These are phyloP conservation scores for Mustela lutreola DNA, from an alignment of 2,113 vertebrate genomes.

Conservation along the genomic window DNA sequence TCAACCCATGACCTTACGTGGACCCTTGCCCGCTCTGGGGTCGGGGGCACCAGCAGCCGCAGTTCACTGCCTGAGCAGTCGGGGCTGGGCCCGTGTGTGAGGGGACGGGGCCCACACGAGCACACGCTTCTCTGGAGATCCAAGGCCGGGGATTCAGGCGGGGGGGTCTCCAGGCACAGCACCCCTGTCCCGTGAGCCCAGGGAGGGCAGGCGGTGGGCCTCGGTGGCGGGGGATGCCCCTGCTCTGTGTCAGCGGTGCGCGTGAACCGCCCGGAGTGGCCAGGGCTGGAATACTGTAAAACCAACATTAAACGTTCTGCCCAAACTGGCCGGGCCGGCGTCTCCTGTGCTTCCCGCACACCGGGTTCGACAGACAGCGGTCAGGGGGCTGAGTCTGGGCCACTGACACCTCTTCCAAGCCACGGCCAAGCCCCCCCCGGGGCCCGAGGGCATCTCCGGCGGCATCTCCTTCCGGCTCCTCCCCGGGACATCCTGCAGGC, in stretches of 20 bases:
- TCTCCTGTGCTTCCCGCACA: neutral
- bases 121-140: neutral
- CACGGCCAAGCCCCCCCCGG: accelerated
- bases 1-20: accelerated
- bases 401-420: neutral
- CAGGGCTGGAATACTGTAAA: neutral
- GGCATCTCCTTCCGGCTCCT: neutral
- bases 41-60: accelerated
- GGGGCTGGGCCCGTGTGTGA: neutral
- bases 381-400: neutral
- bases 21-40: neutral
- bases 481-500: accelerated
- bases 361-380: neutral
- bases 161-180: neutral
- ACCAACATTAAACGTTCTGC: accelerated
- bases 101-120: neutral
- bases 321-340: neutral
- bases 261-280: accelerated
- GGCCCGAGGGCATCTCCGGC: accelerated
- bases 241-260: neutral
- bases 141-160: accelerated
- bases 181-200: accelerated
- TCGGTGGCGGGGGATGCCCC: accelerated
- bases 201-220: accelerated
- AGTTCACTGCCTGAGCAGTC: neutral